Conservation (phyloP, 1,140 invertebrate species). For the Drosophila bocqueti region DNA sequence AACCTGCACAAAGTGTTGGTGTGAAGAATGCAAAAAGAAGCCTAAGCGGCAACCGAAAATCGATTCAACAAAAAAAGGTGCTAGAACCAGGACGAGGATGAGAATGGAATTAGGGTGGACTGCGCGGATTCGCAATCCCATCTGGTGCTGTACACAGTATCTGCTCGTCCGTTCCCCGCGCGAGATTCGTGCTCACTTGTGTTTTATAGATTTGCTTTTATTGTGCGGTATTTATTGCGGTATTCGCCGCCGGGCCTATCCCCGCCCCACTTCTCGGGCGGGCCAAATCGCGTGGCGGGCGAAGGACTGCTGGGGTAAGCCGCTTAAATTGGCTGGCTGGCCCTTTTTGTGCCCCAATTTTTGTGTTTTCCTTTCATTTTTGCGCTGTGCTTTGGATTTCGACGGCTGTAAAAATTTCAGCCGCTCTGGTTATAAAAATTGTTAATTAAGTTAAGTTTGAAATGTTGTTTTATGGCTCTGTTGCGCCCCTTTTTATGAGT, state of each 20-base stretch:
- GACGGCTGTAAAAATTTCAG: slow-evolving; percentile 47
- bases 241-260: slow-evolving; percentile 45
- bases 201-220: slow-evolving; percentile 70
- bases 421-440: slow-evolving; percentile 62
- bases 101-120: not conserved
- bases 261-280: slow-evolving; percentile 10
- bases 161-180: not conserved
- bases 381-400: slow-evolving; percentile 43
- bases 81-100: not conserved
- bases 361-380: slow-evolving; percentile 34
- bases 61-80: slow-evolving; percentile 26
- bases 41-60: slow-evolving; percentile 25
- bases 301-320: slow-evolving; percentile 34
- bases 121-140: not conserved
- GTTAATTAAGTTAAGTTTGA: slow-evolving; percentile 76
- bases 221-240: slow-evolving; percentile 77
- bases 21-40: slow-evolving; percentile 65
- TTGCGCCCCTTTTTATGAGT: slow-evolving; percentile 45
- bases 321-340: slow-evolving; percentile 62
- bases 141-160: slow-evolving; percentile 16
- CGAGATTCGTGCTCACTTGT: slow-evolving; percentile 16
- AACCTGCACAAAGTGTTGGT: slow-evolving; percentile 13
- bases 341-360: slow-evolving; percentile 34
- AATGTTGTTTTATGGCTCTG: slow-evolving; percentile 64
- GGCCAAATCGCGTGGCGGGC: slow-evolving; percentile 36